phyloP scores from a whole-genome alignment of 1,140 invertebrate genomes.

The Danaus plexippus region DNA sequence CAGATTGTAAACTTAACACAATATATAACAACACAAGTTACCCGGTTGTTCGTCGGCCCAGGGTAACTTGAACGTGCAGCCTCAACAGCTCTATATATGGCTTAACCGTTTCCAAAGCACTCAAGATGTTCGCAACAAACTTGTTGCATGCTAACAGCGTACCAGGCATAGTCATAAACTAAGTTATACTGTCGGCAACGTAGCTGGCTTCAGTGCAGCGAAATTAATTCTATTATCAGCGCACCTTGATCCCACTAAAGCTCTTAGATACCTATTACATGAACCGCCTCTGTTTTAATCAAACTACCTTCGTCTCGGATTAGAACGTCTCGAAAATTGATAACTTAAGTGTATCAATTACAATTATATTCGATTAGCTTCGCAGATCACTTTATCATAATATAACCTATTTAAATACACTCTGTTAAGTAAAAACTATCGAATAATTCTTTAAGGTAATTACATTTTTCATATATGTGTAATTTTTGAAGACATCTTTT shows the following conservation, averaged over 20 bases:
- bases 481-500: no score
- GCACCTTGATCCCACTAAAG: constrained; percentile 60
- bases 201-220: constrained; percentile 50
- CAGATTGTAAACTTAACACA: no score
- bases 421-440: no score
- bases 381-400: no score
- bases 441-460: no score
- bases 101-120: constrained; percentile 63
- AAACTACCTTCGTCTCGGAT: constrained; percentile 12
- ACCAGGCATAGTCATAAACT: constrained; percentile 63
- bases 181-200: constrained; percentile 62
- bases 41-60: constrained; percentile 25
- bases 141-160: constrained; percentile 63
- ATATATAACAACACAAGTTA: constrained; percentile 8
- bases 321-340: not conserved
- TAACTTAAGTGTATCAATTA: no score
- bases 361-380: no score
- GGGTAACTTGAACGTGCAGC: constrained; percentile 29
- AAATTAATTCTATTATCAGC: constrained; percentile 68
- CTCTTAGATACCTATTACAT: constrained; percentile 54
- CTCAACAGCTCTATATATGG: constrained; percentile 44
- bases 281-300: constrained; percentile 20
- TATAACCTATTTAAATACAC: no score
- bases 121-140: constrained; percentile 64
- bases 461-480: no score